Evolutionary conservation across 2,888 invertebrate species (phyloP).

Genomic region (Agrenia bidenticulata): DNA sequence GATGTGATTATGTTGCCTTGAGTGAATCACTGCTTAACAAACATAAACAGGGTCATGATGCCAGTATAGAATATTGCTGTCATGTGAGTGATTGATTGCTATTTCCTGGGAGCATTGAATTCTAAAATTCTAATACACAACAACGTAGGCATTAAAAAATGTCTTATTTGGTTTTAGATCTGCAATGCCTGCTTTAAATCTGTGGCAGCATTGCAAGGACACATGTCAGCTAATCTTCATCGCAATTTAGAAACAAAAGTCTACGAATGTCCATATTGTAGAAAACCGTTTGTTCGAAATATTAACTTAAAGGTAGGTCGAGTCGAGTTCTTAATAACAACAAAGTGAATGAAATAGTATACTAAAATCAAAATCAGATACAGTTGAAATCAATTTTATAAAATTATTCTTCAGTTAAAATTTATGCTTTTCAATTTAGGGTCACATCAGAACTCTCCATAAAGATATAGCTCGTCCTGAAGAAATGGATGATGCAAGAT

Average conservation of each 20-base stretch:
- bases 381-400: conserved; percentile 6
- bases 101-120: no score
- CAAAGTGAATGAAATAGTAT: not conserved
- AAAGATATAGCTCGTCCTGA: conserved; percentile 67
- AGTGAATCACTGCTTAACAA: conserved; percentile 69
- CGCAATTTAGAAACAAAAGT: conserved; percentile 54
- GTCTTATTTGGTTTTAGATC: conserved; percentile 53
- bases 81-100: conserved; percentile 28
- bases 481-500: conserved; percentile 50
- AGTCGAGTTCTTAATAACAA: not conserved
- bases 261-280: conserved; percentile 71
- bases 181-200: conserved; percentile 62
- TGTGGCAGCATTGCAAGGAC: conserved; percentile 54
- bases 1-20: conserved; percentile 74
- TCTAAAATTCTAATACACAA: not conserved
- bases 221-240: conserved; percentile 62
- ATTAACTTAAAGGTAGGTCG: conserved; percentile 64
- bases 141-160: not conserved
- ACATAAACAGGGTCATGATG: conserved; percentile 67
- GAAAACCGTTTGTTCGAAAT: conserved; percentile 69
- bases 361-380: conserved; percentile 14
- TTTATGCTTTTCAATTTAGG: conserved; percentile 47
- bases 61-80: conserved; percentile 49
- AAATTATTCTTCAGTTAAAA: conserved; percentile 15
- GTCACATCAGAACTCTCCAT: conserved; percentile 69